Base-by-base conservation (phyloP, 2,888 invertebrate genomes). In the Noctua fimbriata region DNA sequence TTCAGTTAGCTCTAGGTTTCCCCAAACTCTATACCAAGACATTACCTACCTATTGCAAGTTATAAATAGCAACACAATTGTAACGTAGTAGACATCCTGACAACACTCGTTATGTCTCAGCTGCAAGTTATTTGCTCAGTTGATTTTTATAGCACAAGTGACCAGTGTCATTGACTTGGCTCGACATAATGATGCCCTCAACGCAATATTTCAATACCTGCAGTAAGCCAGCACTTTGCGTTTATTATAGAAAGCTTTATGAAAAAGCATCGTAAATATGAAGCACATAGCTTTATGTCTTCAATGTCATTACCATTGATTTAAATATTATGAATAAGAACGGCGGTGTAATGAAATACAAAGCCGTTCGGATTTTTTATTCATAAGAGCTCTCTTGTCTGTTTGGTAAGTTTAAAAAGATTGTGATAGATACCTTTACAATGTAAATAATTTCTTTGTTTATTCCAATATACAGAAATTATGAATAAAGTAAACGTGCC, bases 301-400 rank as follows among this genome's bases (percentile, higher is more conserved):
- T 52, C 72, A 66, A 76, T 73, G 58, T 36, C 44, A 78, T 84
- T 79, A 79, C 70, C 70, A 58, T 87, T 84, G 65, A 78, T 71
- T 78, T 72, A 67, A 80, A 80, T 86, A 78, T 76, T 81, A 78
- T 81, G 84, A 87, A 76, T 81, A 81, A 81, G 28, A 70, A 72
- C 66, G 67, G n/a, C 73, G 24, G 44, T 32, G 77, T 75, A 81
- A 85, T 87, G 70, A 75, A 73, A 73, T 63, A 76, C 73, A 73
- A 77, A 85, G 69, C 78, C 36, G 49, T 47, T 77, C 14, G 24
- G 41, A 65, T 63, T 70, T 71, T 32, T 65, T 65, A 82, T 74
- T 85, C 76, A 69, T 76, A 60, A 73, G 41, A 76, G 69, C 44
- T 79, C 79, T 76, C 55, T 76, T 69, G 71, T 79, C 83, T 69